A percentile compares a stretch with the other conserved stretches of the same genome.
Evolutionary conservation across 35 echinoderm and acorn worm species (phyloP).

Genomic region (Apostichopus japonicus): DNA sequence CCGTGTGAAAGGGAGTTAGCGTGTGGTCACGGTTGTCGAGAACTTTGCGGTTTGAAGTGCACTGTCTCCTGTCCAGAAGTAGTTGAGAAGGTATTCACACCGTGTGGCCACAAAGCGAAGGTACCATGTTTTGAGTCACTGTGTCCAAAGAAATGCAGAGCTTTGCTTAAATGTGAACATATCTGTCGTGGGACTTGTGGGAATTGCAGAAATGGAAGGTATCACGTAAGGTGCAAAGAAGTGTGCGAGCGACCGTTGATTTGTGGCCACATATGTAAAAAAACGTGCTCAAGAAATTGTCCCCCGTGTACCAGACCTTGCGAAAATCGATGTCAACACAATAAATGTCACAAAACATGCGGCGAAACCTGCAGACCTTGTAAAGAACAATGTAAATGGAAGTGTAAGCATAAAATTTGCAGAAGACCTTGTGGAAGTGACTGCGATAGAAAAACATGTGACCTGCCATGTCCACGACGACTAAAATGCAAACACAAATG

Average conservation of each 20-base stretch:
- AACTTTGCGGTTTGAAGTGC: slow-evolving; percentile 46
- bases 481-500: slow-evolving; percentile 64
- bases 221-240: too few relatives aligned
- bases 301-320: slow-evolving; percentile 57
- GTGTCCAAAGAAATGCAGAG: too few relatives aligned
- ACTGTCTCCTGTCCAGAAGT: too few relatives aligned
- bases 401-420: slow-evolving; percentile 55
- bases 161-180: too few relatives aligned
- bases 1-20: slow-evolving; percentile 39
- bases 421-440: neutral
- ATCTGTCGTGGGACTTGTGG: too few relatives aligned
- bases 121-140: too few relatives aligned
- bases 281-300: slow-evolving; percentile 41
- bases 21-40: slow-evolving; percentile 67
- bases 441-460: slow-evolving; percentile 52
- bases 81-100: too few relatives aligned
- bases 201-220: too few relatives aligned
- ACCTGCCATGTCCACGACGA: neutral
- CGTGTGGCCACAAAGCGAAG: too few relatives aligned
- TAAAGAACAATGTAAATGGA: neutral
- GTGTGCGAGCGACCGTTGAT: too few relatives aligned
- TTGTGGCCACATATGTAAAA: too few relatives aligned
- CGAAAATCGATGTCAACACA: slow-evolving; percentile 60
- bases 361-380: slow-evolving; percentile 24
- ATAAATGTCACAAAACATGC: neutral